These are phyloP conservation scores for Antheraea mylitta DNA, from an alignment of 1,140 invertebrate species.

Conservation along the genomic window DNA sequence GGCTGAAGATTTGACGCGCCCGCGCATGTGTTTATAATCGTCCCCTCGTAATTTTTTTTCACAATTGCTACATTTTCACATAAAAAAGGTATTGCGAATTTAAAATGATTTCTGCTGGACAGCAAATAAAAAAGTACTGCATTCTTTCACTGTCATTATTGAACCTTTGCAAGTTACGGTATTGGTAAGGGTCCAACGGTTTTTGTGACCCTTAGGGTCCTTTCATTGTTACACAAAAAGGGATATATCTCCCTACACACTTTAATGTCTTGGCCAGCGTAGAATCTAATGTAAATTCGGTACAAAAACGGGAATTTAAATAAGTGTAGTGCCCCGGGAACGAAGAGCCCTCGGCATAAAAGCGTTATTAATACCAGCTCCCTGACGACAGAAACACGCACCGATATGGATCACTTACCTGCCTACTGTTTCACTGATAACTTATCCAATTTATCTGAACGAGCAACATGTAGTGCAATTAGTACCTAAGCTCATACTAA, in stretches of 20 bases:
- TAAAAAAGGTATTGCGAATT: conserved; percentile 56
- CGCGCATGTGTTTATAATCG: conserved; percentile 74
- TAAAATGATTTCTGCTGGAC: conserved; percentile 54
- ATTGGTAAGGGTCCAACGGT: conserved; percentile 66
- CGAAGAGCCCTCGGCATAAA: conserved; percentile 57
- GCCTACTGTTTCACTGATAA: conserved; percentile 13
- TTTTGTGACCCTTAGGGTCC: conserved; percentile 69
- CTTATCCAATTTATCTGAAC: not conserved
- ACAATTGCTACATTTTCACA: conserved; percentile 44
- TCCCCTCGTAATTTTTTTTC: conserved; percentile 73
- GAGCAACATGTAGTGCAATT: not conserved
- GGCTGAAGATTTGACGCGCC: conserved; percentile 77
- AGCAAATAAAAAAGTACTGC: conserved; percentile 56
- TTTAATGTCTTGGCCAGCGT: conserved; percentile 57
- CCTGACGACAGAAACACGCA: conserved; percentile 31
- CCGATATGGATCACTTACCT: not conserved
- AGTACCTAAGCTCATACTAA: too few relatives aligned
- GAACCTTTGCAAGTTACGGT: conserved; percentile 71
- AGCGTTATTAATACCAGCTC: conserved; percentile 63
- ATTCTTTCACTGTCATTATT: conserved; percentile 53
- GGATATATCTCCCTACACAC: conserved; percentile 50
- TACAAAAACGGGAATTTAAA: conserved; percentile 76
- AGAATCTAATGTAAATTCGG: conserved; percentile 73
- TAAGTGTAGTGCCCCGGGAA: conserved; percentile 58
- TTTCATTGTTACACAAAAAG: conserved; percentile 67